Base-by-base conservation (phyloP, 1,140 invertebrate genomes). In the Drosophila seguyi region DNA sequence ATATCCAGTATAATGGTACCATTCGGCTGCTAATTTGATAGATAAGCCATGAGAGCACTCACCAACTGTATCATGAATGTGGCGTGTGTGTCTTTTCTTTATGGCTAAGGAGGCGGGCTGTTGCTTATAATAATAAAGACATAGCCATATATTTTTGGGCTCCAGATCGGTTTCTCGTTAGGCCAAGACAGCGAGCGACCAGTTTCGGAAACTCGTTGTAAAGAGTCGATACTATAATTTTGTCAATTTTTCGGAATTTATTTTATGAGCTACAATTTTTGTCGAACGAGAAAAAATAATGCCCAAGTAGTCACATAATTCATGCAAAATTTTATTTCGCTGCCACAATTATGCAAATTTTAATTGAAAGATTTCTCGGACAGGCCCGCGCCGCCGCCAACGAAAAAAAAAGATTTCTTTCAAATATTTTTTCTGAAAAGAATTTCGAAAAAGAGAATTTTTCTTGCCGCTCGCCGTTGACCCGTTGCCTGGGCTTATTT, bases 221-320 rank as follows among this genome's bases (percentile, higher is more conserved):
- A 83, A 61, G 57, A 69, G 59, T 55, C 81, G 69, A 81, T 81
- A 81, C 78, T 90, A 90, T 90, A 90, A 90, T 90, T 90, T 90
- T 90, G 81, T 90, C 85, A 90, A 79, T 79, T 90, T 90, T 85
- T 79, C 75, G 47, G 59, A 81, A 90, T 90, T 90, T 90, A 90
- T 90, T 90, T 90, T 90, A 90, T 90, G 85, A 90, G 86, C 85
- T 71, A 77, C 62, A 88, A 84, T 84, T 80, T 77, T 82, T 75
- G 59, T 74, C 61, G 75, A 65, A 36, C 60, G 44, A 67, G 79
- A 36, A 36, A 74, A 90, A 53, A 90, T 90, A 90, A 85, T 90
- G 84, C 84, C 84, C 84, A 88, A 88, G 80, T 88, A 90, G 86
- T 90, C 85, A 63, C 85, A 90, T 90, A 90, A 90, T 81, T 90